These are phyloP conservation scores for Tromatobia lineatoria DNA, from an alignment of 2,888 invertebrate species.

Conservation along the genomic window DNA sequence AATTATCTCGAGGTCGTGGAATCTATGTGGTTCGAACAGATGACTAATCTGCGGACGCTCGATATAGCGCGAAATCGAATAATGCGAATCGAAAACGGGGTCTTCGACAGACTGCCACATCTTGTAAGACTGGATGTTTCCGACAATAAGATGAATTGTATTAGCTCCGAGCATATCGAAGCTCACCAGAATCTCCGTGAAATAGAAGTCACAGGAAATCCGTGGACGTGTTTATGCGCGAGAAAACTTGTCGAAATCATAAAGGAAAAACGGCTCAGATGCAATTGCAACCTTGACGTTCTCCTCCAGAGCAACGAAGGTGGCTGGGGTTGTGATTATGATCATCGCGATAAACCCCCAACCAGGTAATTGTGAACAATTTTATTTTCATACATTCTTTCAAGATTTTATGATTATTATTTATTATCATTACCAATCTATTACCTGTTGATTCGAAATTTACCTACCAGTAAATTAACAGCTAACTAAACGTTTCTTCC, in stretches of 20 bases:
- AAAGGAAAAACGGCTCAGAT: constrained; percentile 69
- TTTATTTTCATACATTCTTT: not conserved
- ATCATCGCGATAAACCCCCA: not conserved
- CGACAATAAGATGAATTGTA: constrained; percentile 77
- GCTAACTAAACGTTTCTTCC: no score
- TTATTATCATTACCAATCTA: no score
- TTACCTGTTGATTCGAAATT: no score
- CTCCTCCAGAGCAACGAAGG: constrained; percentile 48
- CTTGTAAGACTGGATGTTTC: constrained; percentile 73
- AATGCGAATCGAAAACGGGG: constrained; percentile 73
- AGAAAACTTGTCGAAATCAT: constrained; percentile 72
- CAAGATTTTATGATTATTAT: no score
- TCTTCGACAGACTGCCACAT: constrained; percentile 72
- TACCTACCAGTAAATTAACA: no score
- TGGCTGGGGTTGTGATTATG: constrained; percentile 57
- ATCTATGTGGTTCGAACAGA: constrained; percentile 69
- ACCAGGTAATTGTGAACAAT: constrained; percentile 25
- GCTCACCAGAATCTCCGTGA: constrained; percentile 66
- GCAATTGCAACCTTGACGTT: constrained; percentile 69
- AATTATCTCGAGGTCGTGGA: constrained; percentile 74
- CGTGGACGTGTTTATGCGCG: constrained; percentile 79
- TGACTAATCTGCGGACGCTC: constrained; percentile 69
- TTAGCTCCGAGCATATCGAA: constrained; percentile 75
- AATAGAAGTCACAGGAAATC: constrained; percentile 74
- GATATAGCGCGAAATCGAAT: constrained; percentile 77